Evolutionary conservation across 2,113 vertebrate species (phyloP).

Genomic region (Diphyllodes magnificus): DNA sequence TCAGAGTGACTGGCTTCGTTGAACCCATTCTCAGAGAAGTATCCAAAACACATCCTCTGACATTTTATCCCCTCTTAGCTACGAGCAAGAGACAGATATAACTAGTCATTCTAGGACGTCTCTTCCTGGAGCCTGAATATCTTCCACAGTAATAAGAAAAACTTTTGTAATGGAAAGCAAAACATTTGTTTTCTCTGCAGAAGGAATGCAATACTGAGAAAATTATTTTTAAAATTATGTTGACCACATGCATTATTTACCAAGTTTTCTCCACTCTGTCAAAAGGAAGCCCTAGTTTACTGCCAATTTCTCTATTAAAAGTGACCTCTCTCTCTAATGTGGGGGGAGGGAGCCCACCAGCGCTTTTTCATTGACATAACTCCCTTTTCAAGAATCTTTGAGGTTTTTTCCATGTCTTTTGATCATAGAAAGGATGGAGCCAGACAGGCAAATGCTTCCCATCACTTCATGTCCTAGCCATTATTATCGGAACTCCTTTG

Average conservation of each 20-base stretch:
- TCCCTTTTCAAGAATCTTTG: not conserved
- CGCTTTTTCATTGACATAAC: not conserved
- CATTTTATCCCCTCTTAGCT: not conserved
- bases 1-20: not conserved
- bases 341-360: not conserved
- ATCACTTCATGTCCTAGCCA: not conserved
- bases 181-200: not conserved
- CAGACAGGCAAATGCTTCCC: constrained; percentile 25
- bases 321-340: not conserved
- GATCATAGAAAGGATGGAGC: constrained; percentile 14
- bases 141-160: not conserved
- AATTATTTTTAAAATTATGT: not conserved
- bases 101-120: not conserved
- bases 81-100: not conserved
- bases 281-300: not conserved
- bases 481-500: constrained; percentile 35
- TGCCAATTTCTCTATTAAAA: not conserved
- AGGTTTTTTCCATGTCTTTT: constrained; percentile 19
- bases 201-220: not conserved
- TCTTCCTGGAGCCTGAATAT: not conserved
- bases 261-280: not conserved
- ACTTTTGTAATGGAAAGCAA: not conserved
- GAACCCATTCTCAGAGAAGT: not conserved
- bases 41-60: not conserved
- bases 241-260: not conserved